These are phyloP conservation scores for Phanerotoma sp. DNA, from an alignment of 2,888 invertebrate genomes.

Conservation along the genomic window DNA sequence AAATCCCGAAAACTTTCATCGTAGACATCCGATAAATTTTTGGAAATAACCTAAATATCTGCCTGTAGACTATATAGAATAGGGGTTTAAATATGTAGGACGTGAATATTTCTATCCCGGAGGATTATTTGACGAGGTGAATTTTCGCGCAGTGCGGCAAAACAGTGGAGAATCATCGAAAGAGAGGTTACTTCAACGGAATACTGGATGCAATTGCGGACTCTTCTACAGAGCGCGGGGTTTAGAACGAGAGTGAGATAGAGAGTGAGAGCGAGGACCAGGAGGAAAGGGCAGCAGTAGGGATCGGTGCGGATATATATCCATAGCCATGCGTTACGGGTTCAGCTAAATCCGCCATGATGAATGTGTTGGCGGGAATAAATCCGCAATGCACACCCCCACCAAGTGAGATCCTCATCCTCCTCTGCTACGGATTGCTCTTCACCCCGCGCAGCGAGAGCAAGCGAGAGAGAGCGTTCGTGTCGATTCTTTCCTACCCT, in stretches of 20 bases:
- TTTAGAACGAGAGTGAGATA: slow-evolving; percentile 28
- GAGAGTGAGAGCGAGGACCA: slow-evolving; percentile 23
- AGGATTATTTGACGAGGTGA: slow-evolving; percentile 2
- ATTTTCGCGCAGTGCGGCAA: slow-evolving; percentile 8
- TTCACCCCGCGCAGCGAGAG: slow-evolving; percentile 31
- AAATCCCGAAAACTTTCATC: too few relatives aligned
- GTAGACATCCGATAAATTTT: too few relatives aligned
- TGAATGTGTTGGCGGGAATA: slow-evolving; percentile 58
- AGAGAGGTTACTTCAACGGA: slow-evolving; percentile 43
- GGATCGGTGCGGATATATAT: slow-evolving; percentile 55
- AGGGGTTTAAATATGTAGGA: too few relatives aligned
- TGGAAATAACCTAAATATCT: too few relatives aligned
- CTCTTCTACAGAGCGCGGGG: slow-evolving; percentile 30
- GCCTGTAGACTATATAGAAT: too few relatives aligned
- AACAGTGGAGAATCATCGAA: slow-evolving; percentile 48
- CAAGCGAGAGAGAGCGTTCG: too few relatives aligned
- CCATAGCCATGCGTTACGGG: slow-evolving; percentile 58
- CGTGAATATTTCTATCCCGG: not conserved
- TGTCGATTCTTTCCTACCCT: slow-evolving; percentile 8
- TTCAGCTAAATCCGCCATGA: slow-evolving; percentile 59
- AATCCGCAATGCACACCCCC: slow-evolving; percentile 58
- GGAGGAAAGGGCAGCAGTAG: slow-evolving; percentile 30
- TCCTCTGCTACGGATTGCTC: slow-evolving; percentile 36
- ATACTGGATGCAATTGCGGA: slow-evolving; percentile 35
- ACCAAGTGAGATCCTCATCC: slow-evolving; percentile 30